A percentile compares a stretch with the other conserved stretches of the same genome.
phyloP scores from a whole-genome alignment of 2,797 vertebrate genomes.

The Aratinga solstitialis region DNA sequence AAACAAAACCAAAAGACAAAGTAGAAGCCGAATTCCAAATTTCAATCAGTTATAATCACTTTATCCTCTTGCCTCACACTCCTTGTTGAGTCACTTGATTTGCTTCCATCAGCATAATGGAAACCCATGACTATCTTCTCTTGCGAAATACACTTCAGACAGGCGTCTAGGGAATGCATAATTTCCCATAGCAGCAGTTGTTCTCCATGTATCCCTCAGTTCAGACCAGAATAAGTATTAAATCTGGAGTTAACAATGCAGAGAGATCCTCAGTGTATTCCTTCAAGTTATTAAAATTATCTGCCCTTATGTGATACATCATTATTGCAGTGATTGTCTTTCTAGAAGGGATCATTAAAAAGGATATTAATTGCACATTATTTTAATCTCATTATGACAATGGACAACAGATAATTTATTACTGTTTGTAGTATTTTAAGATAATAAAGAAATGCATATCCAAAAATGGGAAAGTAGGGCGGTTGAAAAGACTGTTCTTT shows the following conservation, averaged over 20 bases:
- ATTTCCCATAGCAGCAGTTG: constrained; percentile 16
- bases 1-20: not conserved
- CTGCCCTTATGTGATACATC: not conserved
- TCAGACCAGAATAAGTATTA: constrained; percentile 4
- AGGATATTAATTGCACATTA: constrained; percentile 18
- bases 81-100: not conserved
- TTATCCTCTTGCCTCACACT: not conserved
- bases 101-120: not conserved
- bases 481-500: constrained; percentile 2
- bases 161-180: not conserved
- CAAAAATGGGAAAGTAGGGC: constrained; percentile 2
- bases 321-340: constrained; percentile 29
- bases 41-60: not conserved
- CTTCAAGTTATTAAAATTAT: constrained; percentile 29
- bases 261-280: not conserved
- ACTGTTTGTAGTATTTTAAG: constrained; percentile 25
- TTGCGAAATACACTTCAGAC: not conserved
- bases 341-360: constrained; percentile 5
- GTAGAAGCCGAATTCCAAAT: not conserved
- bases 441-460: not conserved
- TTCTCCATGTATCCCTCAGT: not conserved
- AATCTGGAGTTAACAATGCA: constrained; percentile 5
- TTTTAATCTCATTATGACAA: not conserved
- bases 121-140: not conserved
- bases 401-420: constrained; percentile 32